phyloP scores from a whole-genome alignment of 2,797 vertebrate species.

The Strix occidentalis region DNA sequence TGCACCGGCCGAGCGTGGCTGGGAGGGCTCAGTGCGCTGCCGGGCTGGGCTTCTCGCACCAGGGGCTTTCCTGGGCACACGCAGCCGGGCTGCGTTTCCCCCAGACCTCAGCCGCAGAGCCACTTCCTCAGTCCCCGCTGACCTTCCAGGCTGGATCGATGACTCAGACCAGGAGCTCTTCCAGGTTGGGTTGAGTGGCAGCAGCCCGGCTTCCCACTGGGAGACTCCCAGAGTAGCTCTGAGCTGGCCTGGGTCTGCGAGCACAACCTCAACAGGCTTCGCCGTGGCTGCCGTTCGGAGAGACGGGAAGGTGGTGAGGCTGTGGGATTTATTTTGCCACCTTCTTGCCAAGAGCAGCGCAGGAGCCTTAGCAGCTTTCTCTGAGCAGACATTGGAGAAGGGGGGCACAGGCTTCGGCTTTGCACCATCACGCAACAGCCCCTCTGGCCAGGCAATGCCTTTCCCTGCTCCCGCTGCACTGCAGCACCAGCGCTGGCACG shows the following conservation, averaged over 20 bases:
- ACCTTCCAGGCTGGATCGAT: background rate
- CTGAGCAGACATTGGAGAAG: background rate
- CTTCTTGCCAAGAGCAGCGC: background rate
- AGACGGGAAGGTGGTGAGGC: background rate
- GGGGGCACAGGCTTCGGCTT: background rate
- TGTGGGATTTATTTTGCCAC: background rate
- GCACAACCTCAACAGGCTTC: background rate
- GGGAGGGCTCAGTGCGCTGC: rapidly evolving
- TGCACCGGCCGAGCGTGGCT: rapidly evolving
- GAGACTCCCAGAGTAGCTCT: background rate
- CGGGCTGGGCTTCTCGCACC: background rate
- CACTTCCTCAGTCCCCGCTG: rapidly evolving
- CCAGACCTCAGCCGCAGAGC: background rate
- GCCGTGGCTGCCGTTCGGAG: background rate
- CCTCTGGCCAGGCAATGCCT: background rate
- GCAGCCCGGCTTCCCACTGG: background rate
- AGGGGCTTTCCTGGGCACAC: background rate
- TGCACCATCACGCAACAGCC: background rate
- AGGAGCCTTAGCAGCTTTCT: background rate
- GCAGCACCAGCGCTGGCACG: background rate
- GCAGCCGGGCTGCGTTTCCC: background rate
- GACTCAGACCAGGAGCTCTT: background rate
- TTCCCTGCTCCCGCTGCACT: background rate
- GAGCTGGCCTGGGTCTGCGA: background rate
- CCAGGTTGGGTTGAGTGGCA: background rate